Evolutionary conservation across 2,113 vertebrate genomes (phyloP), one percentile per base, ranked within the genome.

Genomic region (Mesoclemmys tuberculata): DNA sequence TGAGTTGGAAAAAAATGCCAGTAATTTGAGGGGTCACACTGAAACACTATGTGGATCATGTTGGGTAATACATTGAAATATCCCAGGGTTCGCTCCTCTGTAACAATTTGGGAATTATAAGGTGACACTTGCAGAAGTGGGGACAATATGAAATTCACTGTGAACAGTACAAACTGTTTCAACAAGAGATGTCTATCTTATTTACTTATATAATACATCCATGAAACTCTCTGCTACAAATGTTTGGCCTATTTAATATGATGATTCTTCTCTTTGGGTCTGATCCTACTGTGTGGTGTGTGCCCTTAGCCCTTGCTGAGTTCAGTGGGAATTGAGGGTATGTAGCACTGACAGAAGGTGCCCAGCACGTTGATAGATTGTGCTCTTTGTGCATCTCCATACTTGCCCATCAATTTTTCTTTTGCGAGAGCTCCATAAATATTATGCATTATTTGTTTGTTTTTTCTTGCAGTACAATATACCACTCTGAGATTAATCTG

Each of bases 1-100:
- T 1, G 87, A 4, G 21, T n/a, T 35, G 4, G 13, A 3, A 19
- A 41, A 75, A 75, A 35, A 44, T 16, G 8, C 12, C 71, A 10
- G 21, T 49, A 52, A 6, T 29, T 52, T 90, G 51, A n/a, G 26
- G 10, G 54, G 2, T 75, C 29, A 3, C n/a, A 6, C 29, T 82
- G 52, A 86, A 90, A 51, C 77, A 13, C 48, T 46, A 0, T 0
- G 0, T 89, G 46, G 14, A 14, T 85, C 1, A 1, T 44, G 10
- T 38, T 51, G 49, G 12, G 6, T 52, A 22, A 12, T 74, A 2
- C 31, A 51, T 6, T 80, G 31, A 52, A 24, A 35, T 74, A 2
- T 49, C 87, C 44, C 51, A n/a, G 29, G 18, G 61, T 74, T 52
- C 18, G 21, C 41, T 9, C 19, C 71, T 26, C 26, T 41, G 8